Evolutionary conservation across 1,140 invertebrate genomes (phyloP), one percentile per base, ranked within the genome.

Genomic region (Cyclina sinensis): DNA sequence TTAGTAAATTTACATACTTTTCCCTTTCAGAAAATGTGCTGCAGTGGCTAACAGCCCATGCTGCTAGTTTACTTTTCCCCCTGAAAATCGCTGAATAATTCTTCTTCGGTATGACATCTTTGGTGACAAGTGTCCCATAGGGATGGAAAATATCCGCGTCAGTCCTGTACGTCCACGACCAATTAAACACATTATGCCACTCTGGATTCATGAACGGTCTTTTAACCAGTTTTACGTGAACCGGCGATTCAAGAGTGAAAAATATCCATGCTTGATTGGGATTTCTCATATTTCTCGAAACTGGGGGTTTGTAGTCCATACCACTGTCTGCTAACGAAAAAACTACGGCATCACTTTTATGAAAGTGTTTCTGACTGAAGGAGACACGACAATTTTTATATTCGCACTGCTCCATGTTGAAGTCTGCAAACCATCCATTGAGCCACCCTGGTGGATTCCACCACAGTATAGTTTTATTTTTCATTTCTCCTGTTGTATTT

Each of bases 1-100:
- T 91, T 12, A 97, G 92, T 82, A 96, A 92, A 18, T 92, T 78
- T 0, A 96, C 96, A 91, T 96, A 97, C 0, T 94, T 54, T 88
- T 96, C 95, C n/a, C 97, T 94, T 4, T 92, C 93, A 89, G 96
- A 97, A 21, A 89, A 91, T 0, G 97, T 96, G 0, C 92, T 3
- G 90, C 97, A 97, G 90, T 97, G 96, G 70, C 96, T 97, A 1
- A 97, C 96, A 86, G 97, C 96, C 97, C 97, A 97, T 0, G 96
- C 96, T 0, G 96, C 96, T 57, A 89, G 86, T 76, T 87, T 92
- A 89, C 0, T 84, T 89, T 89, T 93, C 89, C 11, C 83, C 57
- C 21, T 24, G 48, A 89, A 88, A 1, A 88, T 88, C 24, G 54
- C 86, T 0, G 62, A 62, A 74, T 88, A 88, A 30, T 88, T 81